Evolutionary conservation across 2,797 vertebrate genomes (phyloP), one percentile per base, ranked within the genome.

Genomic region (Hypotaenidia philippensis): DNA sequence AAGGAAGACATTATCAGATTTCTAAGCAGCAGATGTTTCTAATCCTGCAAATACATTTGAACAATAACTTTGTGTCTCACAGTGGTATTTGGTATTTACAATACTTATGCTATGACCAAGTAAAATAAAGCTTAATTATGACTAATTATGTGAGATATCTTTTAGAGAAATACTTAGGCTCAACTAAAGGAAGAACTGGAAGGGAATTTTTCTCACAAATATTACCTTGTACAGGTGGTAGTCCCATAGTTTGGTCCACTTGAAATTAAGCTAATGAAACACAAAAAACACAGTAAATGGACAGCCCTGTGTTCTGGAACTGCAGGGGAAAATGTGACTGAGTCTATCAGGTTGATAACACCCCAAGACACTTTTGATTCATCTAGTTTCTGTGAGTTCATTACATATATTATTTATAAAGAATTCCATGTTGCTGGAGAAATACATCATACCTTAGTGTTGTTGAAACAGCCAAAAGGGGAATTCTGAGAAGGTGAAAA

Each of bases 71-170:
- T 20, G 21, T 76, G 20, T 92, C 56, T 80, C 59, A 6, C 53
- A 89, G 40, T 26, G 91, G n/a, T 32, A 49, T 56, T 60, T 57
- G 64, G 18, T 77, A 92, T 74, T 94, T 71, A 69, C 84, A 88
- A 69, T 40, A 74, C 25, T 59, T 38, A 69, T 12, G 44, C 44
- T 72, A 60, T 3, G 40, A 49, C 31, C 60, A 90, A 66, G 60
- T 38, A 56, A 93, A 92, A 70, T 40, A 84, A 85, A 93, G 91
- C 27, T 47, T 63, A 87, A 74, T 85, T 84, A 47, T 32, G 89
- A 65, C 38, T 89, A 76, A 56, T 66, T 47, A 66, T 65, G 31
- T 38, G 18, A 79, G 17, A 50, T 60, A 15, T 65, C 40, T 74
- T 81, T 94, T 57, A 77, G 36, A 66, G 15, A 32, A 65, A 23